phyloP scores from a whole-genome alignment of 2,888 invertebrate species.

The Drosophila subsilvestris region DNA sequence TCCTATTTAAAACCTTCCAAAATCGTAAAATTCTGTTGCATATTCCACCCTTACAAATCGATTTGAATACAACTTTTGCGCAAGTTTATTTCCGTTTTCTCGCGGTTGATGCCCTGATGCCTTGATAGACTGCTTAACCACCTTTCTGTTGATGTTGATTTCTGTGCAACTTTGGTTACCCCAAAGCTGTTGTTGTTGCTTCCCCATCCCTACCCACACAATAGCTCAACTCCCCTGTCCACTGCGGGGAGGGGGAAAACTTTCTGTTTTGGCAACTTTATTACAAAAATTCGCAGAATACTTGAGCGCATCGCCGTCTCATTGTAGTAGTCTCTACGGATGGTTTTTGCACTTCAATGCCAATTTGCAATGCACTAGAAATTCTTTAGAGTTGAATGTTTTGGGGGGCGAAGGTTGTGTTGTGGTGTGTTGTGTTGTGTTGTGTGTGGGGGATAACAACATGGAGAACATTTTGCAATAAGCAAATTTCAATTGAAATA shows the following conservation, averaged over 20 bases:
- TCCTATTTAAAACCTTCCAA: too few relatives aligned
- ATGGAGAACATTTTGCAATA: slow-evolving; percentile 67
- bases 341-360: slow-evolving; percentile 21
- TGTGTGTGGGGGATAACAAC: slow-evolving; percentile 37
- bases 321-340: slow-evolving; percentile 49
- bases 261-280: slow-evolving; percentile 64
- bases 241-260: slow-evolving; percentile 15
- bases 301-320: slow-evolving; percentile 55
- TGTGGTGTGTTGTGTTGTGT: too few relatives aligned
- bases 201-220: too few relatives aligned
- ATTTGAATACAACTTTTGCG: not conserved
- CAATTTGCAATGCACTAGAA: slow-evolving; percentile 42
- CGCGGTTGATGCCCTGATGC: not conserved
- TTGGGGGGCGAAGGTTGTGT: slow-evolving; percentile 10
- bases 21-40: too few relatives aligned
- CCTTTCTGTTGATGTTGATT: not conserved
- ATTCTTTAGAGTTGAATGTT: slow-evolving; percentile 57
- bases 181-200: not conserved
- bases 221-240: not conserved
- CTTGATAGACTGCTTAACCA: not conserved
- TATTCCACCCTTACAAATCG: not conserved
- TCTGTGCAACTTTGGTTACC: not conserved
- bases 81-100: not conserved
- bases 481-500: slow-evolving; percentile 77
- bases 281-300: slow-evolving; percentile 71